phyloP scores from a whole-genome alignment of 1,140 invertebrate genomes.

The Dendrolimus punctatus region DNA sequence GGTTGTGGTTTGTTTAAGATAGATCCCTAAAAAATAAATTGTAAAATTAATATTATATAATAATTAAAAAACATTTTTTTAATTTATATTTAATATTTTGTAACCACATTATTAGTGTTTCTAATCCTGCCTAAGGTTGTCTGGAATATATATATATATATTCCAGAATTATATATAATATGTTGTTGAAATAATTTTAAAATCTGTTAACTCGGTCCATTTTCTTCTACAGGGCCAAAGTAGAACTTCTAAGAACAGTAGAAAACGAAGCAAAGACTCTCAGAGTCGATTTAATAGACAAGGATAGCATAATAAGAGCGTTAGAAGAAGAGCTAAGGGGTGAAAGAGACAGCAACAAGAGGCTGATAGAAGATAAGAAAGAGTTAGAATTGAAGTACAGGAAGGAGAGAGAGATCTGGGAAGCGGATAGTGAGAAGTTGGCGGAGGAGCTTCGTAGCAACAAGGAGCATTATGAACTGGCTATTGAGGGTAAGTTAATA shows the following conservation, averaged over 20 bases:
- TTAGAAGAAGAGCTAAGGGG: slow-evolving; percentile 73
- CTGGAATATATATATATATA: too few relatives aligned
- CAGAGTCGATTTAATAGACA: slow-evolving; percentile 72
- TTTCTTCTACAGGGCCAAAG: slow-evolving; percentile 70
- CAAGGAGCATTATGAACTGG: slow-evolving; percentile 78
- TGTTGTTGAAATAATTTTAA: too few relatives aligned
- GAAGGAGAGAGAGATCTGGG: slow-evolving; percentile 72
- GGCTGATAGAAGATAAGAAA: slow-evolving; percentile 79
- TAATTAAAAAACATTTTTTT: too few relatives aligned
- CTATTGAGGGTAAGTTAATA: slow-evolving; percentile 64
- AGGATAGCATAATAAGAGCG: slow-evolving; percentile 73
- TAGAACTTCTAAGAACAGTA: slow-evolving; percentile 78
- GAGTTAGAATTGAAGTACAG: slow-evolving; percentile 74
- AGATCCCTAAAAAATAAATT: too few relatives aligned
- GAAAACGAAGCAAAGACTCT: slow-evolving; percentile 83
- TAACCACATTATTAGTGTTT: too few relatives aligned
- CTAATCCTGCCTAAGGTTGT: too few relatives aligned
- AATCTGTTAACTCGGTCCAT: background rate
- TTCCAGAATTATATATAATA: too few relatives aligned
- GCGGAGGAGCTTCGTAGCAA: slow-evolving; percentile 77
- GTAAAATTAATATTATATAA: too few relatives aligned
- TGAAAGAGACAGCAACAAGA: slow-evolving; percentile 85
- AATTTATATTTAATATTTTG: too few relatives aligned
- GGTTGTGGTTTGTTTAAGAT: too few relatives aligned
- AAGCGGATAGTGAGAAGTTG: slow-evolving; percentile 77